Percentiles rank a stretch among this genome's conserved stretches.
Evolutionary conservation across 2,888 invertebrate species (phyloP).

Genomic region (Tinea trinotella): DNA sequence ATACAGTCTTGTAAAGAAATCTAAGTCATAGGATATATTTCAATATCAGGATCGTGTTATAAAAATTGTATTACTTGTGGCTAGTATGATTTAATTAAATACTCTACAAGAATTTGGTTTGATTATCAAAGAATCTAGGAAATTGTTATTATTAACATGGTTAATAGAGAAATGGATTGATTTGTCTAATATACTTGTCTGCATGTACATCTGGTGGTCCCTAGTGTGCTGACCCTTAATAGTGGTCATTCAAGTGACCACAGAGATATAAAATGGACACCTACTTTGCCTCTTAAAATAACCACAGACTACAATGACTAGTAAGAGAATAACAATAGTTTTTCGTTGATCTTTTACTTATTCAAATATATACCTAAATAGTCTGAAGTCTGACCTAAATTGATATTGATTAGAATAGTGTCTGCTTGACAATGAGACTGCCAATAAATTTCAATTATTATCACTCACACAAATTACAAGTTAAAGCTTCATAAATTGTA

Average conservation of each 20-base stretch:
- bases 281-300: conserved; percentile 10
- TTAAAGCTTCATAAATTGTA: conserved; percentile 8
- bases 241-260: neutral
- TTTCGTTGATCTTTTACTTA: conserved; percentile 46
- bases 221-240: no score
- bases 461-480: conserved; percentile 29
- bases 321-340: conserved; percentile 31
- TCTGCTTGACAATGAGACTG: conserved; percentile 21
- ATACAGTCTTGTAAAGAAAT: no score
- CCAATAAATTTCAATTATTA: conserved; percentile 48
- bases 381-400: conserved; percentile 1
- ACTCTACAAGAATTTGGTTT: no score
- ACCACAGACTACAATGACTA: conserved; percentile 10
- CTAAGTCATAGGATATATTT: no score
- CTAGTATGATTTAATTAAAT: no score
- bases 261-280: neutral
- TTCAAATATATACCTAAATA: conserved; percentile 5
- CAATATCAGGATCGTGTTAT: no score
- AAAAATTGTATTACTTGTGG: no score
- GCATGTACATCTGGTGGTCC: no score
- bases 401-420: conserved; percentile 6
- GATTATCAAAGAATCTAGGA: no score
- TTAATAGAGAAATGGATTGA: no score
- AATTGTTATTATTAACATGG: no score
- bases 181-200: no score